Evolutionary conservation across 2,113 vertebrate species (phyloP).

Genomic region (Elephantulus edwardii): DNA sequence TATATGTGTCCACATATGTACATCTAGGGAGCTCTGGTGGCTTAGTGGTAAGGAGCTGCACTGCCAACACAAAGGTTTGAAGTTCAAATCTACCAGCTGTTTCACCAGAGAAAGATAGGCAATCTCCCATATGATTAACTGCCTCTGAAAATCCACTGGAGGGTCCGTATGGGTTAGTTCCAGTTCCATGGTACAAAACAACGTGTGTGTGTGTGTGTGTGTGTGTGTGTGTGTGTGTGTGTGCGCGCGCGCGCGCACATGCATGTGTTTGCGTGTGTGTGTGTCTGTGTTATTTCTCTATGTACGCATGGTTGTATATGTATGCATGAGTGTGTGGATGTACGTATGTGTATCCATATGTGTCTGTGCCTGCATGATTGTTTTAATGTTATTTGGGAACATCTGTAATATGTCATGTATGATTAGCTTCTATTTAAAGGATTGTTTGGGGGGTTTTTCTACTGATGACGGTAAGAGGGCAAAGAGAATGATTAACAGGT

Average conservation of each 20-base stretch:
- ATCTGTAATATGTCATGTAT: neutral
- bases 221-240: neutral
- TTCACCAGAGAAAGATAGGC: too few relatives aligned
- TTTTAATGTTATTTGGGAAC: neutral
- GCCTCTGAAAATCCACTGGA: too few relatives aligned
- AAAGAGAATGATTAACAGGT: slow-evolving; percentile 69
- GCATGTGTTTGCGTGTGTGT: neutral
- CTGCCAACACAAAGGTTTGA: too few relatives aligned
- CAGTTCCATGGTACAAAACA: too few relatives aligned
- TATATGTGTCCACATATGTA: too few relatives aligned
- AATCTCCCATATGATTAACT: too few relatives aligned
- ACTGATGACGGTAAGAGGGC: slow-evolving; percentile 46
- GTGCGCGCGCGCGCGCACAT: neutral
- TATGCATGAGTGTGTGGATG: neutral
- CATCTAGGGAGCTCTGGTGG: too few relatives aligned
- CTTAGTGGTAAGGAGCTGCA: too few relatives aligned
- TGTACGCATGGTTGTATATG: neutral
- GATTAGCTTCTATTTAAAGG: slow-evolving; percentile 48
- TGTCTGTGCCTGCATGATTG: neutral
- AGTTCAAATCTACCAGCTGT: too few relatives aligned
- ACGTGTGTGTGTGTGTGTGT: neutral
- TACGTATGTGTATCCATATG: neutral
- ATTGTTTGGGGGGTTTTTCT: neutral
- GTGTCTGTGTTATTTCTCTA: neutral
- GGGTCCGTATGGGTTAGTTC: too few relatives aligned